Conservation (phyloP, 1,140 invertebrate species). For the Wiebesia pumilae region DNA sequence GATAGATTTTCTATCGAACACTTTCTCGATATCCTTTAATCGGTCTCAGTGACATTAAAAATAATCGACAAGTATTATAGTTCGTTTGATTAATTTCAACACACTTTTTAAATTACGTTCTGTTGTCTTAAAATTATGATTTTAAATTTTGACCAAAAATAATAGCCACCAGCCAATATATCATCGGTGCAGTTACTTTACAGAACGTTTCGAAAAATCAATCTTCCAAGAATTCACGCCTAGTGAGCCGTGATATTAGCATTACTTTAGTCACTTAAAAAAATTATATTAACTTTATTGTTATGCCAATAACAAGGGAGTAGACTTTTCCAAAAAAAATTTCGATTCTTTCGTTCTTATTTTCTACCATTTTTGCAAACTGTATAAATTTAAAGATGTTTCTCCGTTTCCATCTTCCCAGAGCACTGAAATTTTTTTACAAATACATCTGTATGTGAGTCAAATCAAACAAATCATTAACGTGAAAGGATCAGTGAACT, state of each 20-base stretch:
- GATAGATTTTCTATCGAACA: background rate
- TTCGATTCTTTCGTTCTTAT: background rate
- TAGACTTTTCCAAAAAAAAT: background rate
- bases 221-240: no score
- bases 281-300: background rate
- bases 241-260: background rate
- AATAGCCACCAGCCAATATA: no score
- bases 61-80: constrained; percentile 5
- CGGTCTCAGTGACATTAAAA: background rate
- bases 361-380: background rate
- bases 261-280: background rate
- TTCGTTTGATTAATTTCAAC: background rate
- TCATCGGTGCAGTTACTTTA: no score
- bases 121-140: no score
- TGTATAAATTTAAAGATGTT: background rate
- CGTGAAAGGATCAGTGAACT: constrained; percentile 40
- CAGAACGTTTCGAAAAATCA: no score
- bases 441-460: constrained; percentile 12
- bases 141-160: no score
- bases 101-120: no score
- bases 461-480: constrained; percentile 37
- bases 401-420: background rate
- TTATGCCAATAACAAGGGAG: background rate
- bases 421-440: constrained; percentile 1
- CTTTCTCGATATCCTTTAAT: background rate